phyloP scores from a whole-genome alignment of 2,113 vertebrate genomes.

The Pygoscelis adeliae region DNA sequence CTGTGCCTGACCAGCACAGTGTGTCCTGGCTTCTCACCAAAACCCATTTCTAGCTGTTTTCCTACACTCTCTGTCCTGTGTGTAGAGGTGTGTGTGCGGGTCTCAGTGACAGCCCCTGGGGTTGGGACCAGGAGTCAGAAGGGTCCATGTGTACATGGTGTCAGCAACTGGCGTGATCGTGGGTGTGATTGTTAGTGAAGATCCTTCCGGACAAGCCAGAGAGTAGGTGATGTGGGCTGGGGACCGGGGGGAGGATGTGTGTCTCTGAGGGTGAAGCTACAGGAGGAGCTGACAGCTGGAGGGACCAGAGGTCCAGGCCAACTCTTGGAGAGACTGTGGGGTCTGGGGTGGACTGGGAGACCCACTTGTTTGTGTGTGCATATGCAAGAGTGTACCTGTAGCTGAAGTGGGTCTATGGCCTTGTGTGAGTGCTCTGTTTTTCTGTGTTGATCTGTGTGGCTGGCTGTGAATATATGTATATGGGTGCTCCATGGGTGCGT shows the following conservation, averaged over 20 bases:
- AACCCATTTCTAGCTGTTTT: neutral
- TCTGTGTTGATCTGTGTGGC: neutral
- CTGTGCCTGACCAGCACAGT: neutral
- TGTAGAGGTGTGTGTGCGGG: neutral
- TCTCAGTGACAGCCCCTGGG: neutral
- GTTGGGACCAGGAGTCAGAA: neutral
- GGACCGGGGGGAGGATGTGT: rapidly evolving
- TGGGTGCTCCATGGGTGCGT: rapidly evolving
- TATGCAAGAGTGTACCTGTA: neutral
- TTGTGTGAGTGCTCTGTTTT: neutral
- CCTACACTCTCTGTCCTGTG: neutral
- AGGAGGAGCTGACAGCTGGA: neutral
- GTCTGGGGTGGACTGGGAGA: neutral
- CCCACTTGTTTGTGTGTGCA: neutral
- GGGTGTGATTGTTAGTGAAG: neutral
- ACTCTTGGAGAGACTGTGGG: rapidly evolving
- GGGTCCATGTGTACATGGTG: neutral
- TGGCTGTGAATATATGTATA: neutral
- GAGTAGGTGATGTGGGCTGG: neutral
- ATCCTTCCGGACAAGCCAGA: rapidly evolving
- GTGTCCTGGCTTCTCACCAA: neutral
- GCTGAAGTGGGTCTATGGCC: neutral
- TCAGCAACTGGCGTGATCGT: rapidly evolving
- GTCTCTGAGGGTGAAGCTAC: neutral
- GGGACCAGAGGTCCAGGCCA: neutral